A percentile compares a stretch with the other conserved stretches of the same genome.
Conservation (phyloP, 2,113 vertebrate genomes). For the Pelecanoides urinatrix region DNA sequence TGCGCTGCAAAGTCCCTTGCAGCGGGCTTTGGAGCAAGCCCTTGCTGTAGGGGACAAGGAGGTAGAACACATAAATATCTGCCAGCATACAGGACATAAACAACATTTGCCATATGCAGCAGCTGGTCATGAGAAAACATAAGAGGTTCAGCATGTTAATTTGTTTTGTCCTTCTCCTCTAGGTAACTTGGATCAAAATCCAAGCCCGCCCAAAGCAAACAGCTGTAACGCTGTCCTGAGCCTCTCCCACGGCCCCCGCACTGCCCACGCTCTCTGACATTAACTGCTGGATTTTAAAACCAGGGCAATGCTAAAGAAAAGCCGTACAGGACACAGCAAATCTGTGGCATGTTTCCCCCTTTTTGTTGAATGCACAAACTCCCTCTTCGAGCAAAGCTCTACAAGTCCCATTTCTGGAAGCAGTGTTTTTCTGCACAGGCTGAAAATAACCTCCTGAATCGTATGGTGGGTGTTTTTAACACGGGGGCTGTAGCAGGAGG, state of each 20-base stretch:
- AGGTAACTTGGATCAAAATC: not conserved
- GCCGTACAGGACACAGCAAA: fast-evolving
- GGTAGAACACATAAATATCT: not conserved
- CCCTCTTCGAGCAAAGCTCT: not conserved
- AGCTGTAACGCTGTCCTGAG: not conserved
- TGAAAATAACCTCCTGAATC: slow-evolving; percentile 27
- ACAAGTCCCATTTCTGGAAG: not conserved
- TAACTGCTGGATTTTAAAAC: not conserved
- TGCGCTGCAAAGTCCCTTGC: fast-evolving
- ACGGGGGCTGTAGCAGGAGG: not conserved
- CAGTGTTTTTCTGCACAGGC: not conserved
- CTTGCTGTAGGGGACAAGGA: not conserved
- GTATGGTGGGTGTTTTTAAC: not conserved
- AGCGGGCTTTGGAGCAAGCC: not conserved
- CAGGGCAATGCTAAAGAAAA: not conserved
- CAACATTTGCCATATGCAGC: not conserved
- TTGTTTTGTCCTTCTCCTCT: not conserved
- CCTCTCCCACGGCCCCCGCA: not conserved
- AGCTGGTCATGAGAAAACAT: not conserved
- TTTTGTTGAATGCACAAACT: not conserved
- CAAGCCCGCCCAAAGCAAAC: not conserved
- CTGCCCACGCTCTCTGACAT: fast-evolving
- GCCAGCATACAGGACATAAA: not conserved
- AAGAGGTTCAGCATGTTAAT: not conserved
- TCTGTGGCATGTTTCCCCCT: not conserved